Conservation (phyloP, 92 coral and sea anemone species). For the Virgularia gustaviana region DNA sequence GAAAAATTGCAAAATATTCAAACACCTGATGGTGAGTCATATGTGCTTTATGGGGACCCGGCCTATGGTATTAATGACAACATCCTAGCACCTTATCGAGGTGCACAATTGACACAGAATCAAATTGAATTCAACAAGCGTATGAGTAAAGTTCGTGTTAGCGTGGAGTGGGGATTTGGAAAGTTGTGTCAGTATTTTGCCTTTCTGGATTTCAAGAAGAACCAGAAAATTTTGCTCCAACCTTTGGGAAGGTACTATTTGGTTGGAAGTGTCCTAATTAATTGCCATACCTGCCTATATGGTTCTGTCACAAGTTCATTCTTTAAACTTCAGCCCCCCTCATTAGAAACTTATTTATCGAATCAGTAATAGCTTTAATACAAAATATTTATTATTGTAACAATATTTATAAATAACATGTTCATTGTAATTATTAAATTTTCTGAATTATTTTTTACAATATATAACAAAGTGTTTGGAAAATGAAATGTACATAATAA, state of each 20-base stretch:
- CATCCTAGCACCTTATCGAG: constrained; percentile 58
- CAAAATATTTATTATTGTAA: too few species aligned
- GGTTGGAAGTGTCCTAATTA: constrained; percentile 49
- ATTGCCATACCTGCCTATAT: constrained; percentile 54
- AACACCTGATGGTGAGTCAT: constrained; percentile 58
- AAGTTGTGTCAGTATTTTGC: constrained; percentile 56
- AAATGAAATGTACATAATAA: too few species aligned
- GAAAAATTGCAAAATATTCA: constrained; percentile 45
- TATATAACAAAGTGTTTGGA: too few species aligned
- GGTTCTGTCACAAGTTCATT: constrained; percentile 51
- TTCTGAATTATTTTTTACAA: too few species aligned
- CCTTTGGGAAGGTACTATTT: constrained; percentile 60
- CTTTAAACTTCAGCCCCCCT: constrained; percentile 55
- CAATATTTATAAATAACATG: too few species aligned
- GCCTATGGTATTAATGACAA: constrained; percentile 59
- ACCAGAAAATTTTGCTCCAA: constrained; percentile 62
- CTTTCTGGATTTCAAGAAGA: constrained; percentile 63
- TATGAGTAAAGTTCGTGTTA: constrained; percentile 64
- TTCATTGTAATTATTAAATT: too few species aligned
- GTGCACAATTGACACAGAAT: constrained; percentile 51
- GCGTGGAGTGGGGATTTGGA: constrained; percentile 73
- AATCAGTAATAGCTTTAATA: too few species aligned
- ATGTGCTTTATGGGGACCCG: constrained; percentile 52
- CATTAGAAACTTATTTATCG: constrained; percentile 48
- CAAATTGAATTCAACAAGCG: constrained; percentile 51